Conservation (phyloP, 2,797 vertebrate species). For the Parauchenoglanis punctatus region DNA sequence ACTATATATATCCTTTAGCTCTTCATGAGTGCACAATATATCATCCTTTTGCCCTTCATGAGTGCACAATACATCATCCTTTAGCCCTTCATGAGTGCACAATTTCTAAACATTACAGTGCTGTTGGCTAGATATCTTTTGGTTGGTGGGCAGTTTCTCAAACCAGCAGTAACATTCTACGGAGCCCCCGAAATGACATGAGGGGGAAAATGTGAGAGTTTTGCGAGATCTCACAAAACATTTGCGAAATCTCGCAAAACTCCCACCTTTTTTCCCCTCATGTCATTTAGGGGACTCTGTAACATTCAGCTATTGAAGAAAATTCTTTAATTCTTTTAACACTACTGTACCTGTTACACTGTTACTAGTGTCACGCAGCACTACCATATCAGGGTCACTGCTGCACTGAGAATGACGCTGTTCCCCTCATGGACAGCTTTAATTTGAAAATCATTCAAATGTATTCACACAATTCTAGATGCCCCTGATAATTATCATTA, state of each 20-base stretch:
- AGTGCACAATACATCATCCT: not conserved
- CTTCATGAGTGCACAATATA: too few species aligned
- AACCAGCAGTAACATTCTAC: not conserved
- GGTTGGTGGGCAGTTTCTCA: not conserved
- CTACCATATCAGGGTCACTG: not conserved
- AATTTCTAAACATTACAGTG: not conserved
- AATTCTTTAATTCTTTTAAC: too few species aligned
- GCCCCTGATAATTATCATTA: not conserved
- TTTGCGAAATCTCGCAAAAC: too few species aligned
- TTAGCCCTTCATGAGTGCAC: not conserved
- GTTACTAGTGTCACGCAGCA: not conserved
- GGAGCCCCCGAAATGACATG: too few species aligned
- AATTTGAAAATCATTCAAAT: not conserved
- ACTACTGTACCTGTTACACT: not conserved
- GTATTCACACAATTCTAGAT: not conserved
- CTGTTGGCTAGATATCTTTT: not conserved
- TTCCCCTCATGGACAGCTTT: not conserved
- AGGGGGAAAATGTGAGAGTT: too few species aligned
- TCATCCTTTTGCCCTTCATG: not conserved
- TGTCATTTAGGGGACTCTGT: too few species aligned
- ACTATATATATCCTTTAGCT: too few species aligned
- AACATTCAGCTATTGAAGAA: too few species aligned
- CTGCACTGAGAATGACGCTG: not conserved
- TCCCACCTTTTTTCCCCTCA: too few species aligned
- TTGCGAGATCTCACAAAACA: too few species aligned